Evolutionary conservation across 2,797 vertebrate genomes (phyloP), one percentile per base, ranked within the genome.

Genomic region (Fistularia commersonii): DNA sequence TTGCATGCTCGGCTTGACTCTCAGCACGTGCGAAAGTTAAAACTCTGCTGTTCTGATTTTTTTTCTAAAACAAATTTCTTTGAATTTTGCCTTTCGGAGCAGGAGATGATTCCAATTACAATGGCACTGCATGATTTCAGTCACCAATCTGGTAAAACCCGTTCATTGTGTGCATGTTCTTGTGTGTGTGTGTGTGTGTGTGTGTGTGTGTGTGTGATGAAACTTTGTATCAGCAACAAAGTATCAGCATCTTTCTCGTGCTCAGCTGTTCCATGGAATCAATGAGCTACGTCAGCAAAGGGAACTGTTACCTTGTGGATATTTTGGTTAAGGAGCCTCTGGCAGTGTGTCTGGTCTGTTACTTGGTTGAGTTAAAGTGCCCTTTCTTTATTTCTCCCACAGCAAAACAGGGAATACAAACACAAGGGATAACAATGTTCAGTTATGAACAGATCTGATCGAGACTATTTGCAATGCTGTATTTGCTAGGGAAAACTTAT

Each of bases 261-360:
- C 44, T 43, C 34, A 3, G 42, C 43, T 41, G 43, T 58, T 62
- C 14, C 49, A 48, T 12, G 48, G 48, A 59, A 43, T 61, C 42
- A n/a, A 37, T 56, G 41, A 49, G 66, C 42, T 12, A 10, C 32
- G 15, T 40, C 13, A 33, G 6, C 10, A 32, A 41, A 46, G 39
- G 38, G 40, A 57, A 51, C 51, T 47, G 41, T 59, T 60, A 54
- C 55, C 15, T 41, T 14, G 44, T 55, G 63, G 45, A 74, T 69
- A 52, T 69, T 76, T 76, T 59, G 51, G 59, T 57, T 55, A 57
- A 49, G 47, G 46, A 41, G 47, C 8, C 47, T 10, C 41, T 7
- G 39, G 36, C 41, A 52, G 11, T 39, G 47, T 23, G 23, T 23
- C 23, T 23, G 23, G 9, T 33, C 52, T 51, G 40, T 57, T 46